These are phyloP conservation scores for Holacanthella duospinosa DNA, from an alignment of 2,888 invertebrate genomes.

Conservation along the genomic window DNA sequence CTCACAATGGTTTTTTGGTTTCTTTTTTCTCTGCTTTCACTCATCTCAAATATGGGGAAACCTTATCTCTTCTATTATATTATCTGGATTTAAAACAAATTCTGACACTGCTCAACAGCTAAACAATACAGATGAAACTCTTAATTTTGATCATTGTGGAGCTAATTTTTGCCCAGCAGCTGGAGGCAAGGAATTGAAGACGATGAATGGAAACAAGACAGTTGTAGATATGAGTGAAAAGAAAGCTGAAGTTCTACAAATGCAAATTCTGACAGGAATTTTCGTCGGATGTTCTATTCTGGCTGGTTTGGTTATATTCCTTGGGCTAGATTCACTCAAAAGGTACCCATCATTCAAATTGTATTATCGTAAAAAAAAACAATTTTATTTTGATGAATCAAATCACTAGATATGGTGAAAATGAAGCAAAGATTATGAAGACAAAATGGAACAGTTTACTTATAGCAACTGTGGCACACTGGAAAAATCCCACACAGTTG, in stretches of 20 bases:
- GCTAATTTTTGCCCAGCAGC: not conserved
- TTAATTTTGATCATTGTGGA: not conserved
- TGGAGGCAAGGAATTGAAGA: too few species aligned
- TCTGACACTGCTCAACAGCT: not conserved
- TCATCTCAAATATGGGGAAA: conserved; percentile 1
- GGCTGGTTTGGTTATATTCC: not conserved
- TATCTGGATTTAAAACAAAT: not conserved
- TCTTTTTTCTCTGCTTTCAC: conserved; percentile 2
- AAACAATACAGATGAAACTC: not conserved
- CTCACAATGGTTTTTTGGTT: conserved; percentile 1
- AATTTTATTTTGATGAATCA: not conserved
- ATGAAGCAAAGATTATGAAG: not conserved
- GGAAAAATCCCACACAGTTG: conserved; percentile 4
- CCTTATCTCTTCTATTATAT: not conserved
- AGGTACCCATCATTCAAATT: not conserved
- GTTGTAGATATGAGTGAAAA: not conserved
- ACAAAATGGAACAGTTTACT: not conserved
- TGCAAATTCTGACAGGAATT: conserved; percentile 5
- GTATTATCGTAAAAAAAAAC: not conserved
- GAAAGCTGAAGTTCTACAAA: not conserved
- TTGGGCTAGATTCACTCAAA: conserved; percentile 1
- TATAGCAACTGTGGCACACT: conserved; percentile 4
- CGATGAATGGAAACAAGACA: not conserved
- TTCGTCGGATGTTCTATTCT: conserved; percentile 3
- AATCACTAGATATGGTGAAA: not conserved